These are phyloP conservation scores for Pseudolycoriella hygida DNA, from an alignment of 2,888 invertebrate genomes.

Conservation along the genomic window DNA sequence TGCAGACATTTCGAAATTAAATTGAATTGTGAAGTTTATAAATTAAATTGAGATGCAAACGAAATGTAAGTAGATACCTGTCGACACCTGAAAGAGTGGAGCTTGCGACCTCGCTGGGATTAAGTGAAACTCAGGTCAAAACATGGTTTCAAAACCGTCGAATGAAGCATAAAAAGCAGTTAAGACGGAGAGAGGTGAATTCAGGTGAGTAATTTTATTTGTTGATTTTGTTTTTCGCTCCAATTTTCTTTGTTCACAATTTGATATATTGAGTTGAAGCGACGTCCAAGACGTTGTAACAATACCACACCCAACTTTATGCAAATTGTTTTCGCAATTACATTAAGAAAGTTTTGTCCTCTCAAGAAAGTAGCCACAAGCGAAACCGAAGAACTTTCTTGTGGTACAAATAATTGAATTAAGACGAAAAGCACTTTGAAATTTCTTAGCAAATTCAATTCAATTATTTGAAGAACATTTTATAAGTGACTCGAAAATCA, in stretches of 20 bases:
- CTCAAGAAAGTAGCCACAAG: no score
- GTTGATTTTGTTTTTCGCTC: no score
- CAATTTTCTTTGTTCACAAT: no score
- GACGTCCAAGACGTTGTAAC: no score
- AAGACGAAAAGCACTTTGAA: background rate
- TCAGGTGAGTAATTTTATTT: conserved; percentile 20
- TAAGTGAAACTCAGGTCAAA: conserved; percentile 93
- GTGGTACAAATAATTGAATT: background rate
- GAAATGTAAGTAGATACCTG: conserved; percentile 37
- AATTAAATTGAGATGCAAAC: background rate
- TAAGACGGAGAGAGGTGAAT: conserved; percentile 30
- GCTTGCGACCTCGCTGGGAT: conserved; percentile 74
- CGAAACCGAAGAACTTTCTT: no score
- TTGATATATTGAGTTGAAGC: no score
- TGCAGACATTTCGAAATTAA: no score
- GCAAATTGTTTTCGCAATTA: no score
- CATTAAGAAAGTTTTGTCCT: no score
- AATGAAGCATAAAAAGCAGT: conserved; percentile 92
- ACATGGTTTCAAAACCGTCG: conserved; percentile 96
- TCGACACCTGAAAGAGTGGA: conserved; percentile 94
- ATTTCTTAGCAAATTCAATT: background rate
- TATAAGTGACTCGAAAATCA: background rate
- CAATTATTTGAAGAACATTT: background rate
- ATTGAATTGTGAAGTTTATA: background rate
- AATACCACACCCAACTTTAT: no score